Evolutionary conservation across 1,140 invertebrate species (phyloP).

Genomic region (Drosophila subpulchrella): DNA sequence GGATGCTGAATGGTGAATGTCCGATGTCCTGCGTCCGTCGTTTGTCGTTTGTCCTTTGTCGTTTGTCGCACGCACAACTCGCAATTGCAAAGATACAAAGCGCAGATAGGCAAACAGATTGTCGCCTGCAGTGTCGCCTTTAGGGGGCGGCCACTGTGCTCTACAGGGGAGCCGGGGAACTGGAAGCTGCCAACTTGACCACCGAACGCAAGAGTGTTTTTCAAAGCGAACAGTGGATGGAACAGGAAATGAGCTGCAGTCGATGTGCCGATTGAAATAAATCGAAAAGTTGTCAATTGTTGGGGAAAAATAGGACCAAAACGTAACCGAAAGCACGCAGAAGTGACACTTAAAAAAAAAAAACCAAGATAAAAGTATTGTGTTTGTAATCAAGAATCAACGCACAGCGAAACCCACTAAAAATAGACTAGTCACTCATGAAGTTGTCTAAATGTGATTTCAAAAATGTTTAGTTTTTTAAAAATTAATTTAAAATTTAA

Average conservation of each 20-base stretch:
- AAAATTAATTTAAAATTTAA: background rate
- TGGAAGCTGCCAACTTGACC: conserved; percentile 6
- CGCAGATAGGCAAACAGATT: conserved; percentile 76
- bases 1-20: conserved; percentile 23
- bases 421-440: too few species aligned
- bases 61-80: conserved; percentile 42
- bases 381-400: too few species aligned
- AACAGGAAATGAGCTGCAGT: background rate
- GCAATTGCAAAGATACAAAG: conserved; percentile 60
- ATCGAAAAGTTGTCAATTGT: too few species aligned
- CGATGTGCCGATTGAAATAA: background rate
- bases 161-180: too few species aligned
- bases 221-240: conserved; percentile 10
- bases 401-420: too few species aligned
- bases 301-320: background rate
- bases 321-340: background rate
- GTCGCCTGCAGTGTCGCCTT: conserved; percentile 64
- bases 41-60: conserved; percentile 23
- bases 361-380: too few species aligned
- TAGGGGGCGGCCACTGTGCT: background rate
- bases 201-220: conserved; percentile 1
- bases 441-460: too few species aligned
- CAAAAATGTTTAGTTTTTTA: too few species aligned
- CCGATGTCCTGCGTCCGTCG: background rate
- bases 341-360: too few species aligned